phyloP scores from a whole-genome alignment of 2,797 vertebrate species.

The Crypturellus tataupa region DNA sequence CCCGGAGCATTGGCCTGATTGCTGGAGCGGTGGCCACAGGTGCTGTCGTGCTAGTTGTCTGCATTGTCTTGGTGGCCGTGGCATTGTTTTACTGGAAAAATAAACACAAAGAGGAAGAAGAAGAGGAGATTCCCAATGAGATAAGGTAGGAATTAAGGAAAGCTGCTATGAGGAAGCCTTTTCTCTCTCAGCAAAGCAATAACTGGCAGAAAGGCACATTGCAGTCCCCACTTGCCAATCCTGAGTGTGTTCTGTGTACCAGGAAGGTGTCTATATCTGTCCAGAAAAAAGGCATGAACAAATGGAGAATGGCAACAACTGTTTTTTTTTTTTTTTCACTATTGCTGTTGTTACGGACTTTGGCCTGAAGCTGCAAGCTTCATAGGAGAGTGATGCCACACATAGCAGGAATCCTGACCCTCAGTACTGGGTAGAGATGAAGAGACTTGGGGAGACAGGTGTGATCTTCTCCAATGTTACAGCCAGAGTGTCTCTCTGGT shows the following conservation, averaged over 20 bases:
- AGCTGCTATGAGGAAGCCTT: background rate
- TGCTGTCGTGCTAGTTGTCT: slow-evolving; percentile 88
- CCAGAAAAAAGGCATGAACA: background rate
- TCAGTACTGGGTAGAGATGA: background rate
- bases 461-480: background rate
- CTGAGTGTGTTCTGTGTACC: background rate
- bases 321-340: background rate
- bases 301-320: background rate
- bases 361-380: background rate
- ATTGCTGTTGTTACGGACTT: background rate
- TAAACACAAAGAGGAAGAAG: slow-evolving; percentile 97
- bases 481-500: background rate
- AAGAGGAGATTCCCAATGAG: slow-evolving; percentile 98
- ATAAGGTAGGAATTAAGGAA: slow-evolving; percentile 88
- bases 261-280: background rate
- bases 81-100: slow-evolving; percentile 96
- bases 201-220: background rate
- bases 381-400: rapidly evolving
- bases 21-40: slow-evolving; percentile 91
- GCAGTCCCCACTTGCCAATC: background rate
- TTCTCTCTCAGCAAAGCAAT: background rate
- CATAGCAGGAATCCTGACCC: background rate
- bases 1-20: slow-evolving; percentile 91
- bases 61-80: slow-evolving; percentile 88
- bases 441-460: background rate